Conservation (phyloP, 2,888 invertebrate species). For the Drepana falcataria region DNA sequence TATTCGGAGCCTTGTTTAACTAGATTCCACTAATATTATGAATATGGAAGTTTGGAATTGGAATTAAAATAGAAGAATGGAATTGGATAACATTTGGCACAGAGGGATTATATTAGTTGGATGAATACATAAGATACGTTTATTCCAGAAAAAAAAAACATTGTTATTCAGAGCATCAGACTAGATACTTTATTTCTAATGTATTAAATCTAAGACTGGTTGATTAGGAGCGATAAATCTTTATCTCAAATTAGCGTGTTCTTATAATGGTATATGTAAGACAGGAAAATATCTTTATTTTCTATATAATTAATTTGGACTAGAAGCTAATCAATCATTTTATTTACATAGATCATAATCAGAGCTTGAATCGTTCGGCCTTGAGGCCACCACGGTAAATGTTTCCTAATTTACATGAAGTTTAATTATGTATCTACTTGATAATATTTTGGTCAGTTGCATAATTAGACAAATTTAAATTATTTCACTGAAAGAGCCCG, state of each 20-base stretch:
- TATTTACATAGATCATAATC: not conserved
- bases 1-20: no score
- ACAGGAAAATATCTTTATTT: not conserved
- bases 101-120: no score
- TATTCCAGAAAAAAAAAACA: no score
- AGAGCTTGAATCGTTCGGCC: not conserved
- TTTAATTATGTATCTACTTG: not conserved
- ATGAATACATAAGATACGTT: no score
- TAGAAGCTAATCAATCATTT: not conserved
- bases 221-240: not conserved
- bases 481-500: not conserved
- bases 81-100: no score
- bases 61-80: no score
- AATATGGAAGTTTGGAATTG: no score
- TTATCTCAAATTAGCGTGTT: not conserved
- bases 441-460: not conserved
- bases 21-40: no score
- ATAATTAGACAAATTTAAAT: not conserved
- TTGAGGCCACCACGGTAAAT: not conserved
- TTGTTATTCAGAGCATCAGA: no score
- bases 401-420: not conserved
- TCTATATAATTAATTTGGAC: not conserved
- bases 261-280: not conserved
- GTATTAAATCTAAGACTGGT: not conserved
- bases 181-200: no score